Conservation (phyloP, 2,888 invertebrate genomes). For the Chorisops tibialis region DNA sequence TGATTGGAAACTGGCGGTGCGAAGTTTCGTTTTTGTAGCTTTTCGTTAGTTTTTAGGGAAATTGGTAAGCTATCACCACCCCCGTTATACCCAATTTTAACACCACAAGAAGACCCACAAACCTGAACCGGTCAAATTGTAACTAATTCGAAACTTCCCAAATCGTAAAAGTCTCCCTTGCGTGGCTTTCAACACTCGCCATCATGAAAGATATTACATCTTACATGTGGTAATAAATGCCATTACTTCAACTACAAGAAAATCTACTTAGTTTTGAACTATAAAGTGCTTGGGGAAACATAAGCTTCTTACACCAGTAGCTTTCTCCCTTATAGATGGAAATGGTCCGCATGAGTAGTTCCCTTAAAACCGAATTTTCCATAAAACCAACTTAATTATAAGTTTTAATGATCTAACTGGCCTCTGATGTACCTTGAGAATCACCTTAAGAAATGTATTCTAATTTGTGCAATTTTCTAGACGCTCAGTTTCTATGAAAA, state of each 20-base stretch:
- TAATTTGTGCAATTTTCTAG: background rate
- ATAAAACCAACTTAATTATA: background rate
- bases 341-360: background rate
- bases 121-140: too few relatives aligned
- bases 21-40: too few relatives aligned
- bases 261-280: constrained; percentile 23
- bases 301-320: constrained; percentile 4
- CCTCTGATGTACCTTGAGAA: constrained; percentile 12
- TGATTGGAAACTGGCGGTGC: too few relatives aligned
- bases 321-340: background rate
- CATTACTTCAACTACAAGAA: constrained; percentile 23
- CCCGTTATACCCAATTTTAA: too few relatives aligned
- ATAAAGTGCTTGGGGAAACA: constrained; percentile 8
- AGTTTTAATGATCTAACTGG: constrained; percentile 4
- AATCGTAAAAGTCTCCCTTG: too few relatives aligned
- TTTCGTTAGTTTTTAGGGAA: too few relatives aligned
- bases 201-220: too few relatives aligned
- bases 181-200: too few relatives aligned
- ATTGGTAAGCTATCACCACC: too few relatives aligned
- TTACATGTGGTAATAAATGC: constrained; percentile 7
- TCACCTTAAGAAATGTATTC: background rate
- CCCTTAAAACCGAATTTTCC: background rate
- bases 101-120: too few relatives aligned
- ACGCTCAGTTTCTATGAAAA: background rate
- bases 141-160: too few relatives aligned